These are phyloP conservation scores for Cinclus mexicanus DNA, from an alignment of 2,113 vertebrate species.

Conservation along the genomic window DNA sequence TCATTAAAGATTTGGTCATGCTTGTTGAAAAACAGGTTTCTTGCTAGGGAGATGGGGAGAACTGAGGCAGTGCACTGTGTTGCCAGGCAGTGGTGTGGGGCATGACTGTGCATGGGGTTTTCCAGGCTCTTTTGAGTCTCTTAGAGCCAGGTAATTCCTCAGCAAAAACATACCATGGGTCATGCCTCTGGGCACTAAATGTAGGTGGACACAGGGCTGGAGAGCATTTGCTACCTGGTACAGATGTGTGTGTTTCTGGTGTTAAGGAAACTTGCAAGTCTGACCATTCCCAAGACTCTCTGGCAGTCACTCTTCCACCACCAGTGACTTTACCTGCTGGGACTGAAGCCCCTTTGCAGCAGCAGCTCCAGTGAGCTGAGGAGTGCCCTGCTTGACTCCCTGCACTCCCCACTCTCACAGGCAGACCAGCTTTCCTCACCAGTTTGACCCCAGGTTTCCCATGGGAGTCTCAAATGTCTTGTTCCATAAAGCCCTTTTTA, in stretches of 20 bases:
- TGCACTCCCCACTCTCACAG: neutral
- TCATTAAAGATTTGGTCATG: neutral
- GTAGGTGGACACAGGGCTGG: neutral
- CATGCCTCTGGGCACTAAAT: neutral
- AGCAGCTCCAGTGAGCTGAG: neutral
- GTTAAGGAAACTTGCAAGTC: neutral
- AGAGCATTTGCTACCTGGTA: neutral
- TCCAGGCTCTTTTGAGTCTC: neutral
- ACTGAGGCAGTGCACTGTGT: neutral
- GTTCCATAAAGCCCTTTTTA: neutral
- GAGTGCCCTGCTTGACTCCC: neutral
- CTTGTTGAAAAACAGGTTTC: neutral
- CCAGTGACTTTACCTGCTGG: neutral
- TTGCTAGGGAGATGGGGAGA: neutral
- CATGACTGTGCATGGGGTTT: fast-evolving
- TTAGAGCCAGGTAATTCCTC: neutral
- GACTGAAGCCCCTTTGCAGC: neutral
- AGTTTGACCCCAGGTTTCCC: neutral
- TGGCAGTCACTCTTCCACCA: neutral
- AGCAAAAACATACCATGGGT: neutral
- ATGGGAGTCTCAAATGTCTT: neutral
- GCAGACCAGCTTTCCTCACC: neutral
- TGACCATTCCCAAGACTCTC: neutral
- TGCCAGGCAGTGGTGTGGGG: no score
- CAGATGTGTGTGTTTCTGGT: neutral